These are phyloP conservation scores for Macrochelys suwanniensis DNA, from an alignment of 2,797 vertebrate genomes.

Conservation along the genomic window DNA sequence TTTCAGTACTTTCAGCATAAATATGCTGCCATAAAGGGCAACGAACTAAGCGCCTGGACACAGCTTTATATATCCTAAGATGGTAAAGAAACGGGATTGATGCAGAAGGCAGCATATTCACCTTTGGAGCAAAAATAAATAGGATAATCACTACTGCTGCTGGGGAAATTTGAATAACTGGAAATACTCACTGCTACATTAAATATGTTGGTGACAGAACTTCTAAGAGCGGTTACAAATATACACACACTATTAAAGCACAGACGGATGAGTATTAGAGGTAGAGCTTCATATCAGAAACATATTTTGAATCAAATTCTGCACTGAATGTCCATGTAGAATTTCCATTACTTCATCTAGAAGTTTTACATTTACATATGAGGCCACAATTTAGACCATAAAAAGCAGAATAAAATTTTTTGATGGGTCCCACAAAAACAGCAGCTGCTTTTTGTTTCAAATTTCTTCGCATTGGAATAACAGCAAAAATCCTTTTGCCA, in stretches of 20 bases:
- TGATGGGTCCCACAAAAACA: not conserved
- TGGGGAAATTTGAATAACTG: not conserved
- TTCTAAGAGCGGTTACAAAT: not conserved
- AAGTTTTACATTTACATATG: not conserved
- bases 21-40: not conserved
- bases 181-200: not conserved
- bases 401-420: not conserved
- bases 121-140: not conserved
- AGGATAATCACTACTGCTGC: not conserved
- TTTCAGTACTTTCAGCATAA: not conserved
- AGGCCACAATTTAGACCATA: not conserved
- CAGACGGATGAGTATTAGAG: not conserved
- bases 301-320: not conserved
- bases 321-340: not conserved
- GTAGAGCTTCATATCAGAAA: not conserved
- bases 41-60: not conserved
- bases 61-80: fast-evolving
- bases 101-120: not conserved
- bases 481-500: not conserved
- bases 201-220: not conserved
- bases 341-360: not conserved
- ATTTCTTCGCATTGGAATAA: not conserved
- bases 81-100: not conserved
- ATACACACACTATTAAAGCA: not conserved
- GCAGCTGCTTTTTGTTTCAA: not conserved